Conservation (phyloP, 2,113 vertebrate genomes). For the Corythoichthys intestinalis region DNA sequence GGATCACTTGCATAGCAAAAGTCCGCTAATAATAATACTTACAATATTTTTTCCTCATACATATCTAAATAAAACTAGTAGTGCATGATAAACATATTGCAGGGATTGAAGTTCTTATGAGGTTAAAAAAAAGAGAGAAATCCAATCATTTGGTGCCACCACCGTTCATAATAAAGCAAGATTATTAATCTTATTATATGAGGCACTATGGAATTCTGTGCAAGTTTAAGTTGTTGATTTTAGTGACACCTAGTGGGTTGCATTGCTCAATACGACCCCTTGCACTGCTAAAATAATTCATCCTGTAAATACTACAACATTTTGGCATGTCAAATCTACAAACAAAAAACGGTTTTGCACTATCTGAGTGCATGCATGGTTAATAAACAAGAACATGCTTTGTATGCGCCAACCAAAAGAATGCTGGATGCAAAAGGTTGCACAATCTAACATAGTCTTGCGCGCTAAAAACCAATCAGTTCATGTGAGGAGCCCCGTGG, state of each 20-base stretch:
- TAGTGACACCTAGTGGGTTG: not conserved
- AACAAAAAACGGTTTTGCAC: not conserved
- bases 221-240: not conserved
- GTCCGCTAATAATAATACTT: no score
- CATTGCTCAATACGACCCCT: not conserved
- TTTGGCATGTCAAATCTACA: not conserved
- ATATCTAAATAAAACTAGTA: no score
- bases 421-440: not conserved
- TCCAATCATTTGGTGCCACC: no score
- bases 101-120: no score
- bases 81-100: no score
- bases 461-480: constrained; percentile 38
- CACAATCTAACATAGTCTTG: not conserved
- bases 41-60: no score
- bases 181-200: no score
- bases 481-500: constrained; percentile 35
- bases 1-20: no score
- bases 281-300: no score
- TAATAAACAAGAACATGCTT: not conserved
- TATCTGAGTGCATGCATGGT: not conserved
- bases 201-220: not conserved
- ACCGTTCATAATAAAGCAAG: no score
- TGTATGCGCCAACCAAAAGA: not conserved
- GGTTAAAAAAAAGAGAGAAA: no score
- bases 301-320: no score